Percentiles rank a stretch among this genome's conserved stretches.
Conservation (phyloP, 2,888 invertebrate species). For the Metellina segmentata region DNA sequence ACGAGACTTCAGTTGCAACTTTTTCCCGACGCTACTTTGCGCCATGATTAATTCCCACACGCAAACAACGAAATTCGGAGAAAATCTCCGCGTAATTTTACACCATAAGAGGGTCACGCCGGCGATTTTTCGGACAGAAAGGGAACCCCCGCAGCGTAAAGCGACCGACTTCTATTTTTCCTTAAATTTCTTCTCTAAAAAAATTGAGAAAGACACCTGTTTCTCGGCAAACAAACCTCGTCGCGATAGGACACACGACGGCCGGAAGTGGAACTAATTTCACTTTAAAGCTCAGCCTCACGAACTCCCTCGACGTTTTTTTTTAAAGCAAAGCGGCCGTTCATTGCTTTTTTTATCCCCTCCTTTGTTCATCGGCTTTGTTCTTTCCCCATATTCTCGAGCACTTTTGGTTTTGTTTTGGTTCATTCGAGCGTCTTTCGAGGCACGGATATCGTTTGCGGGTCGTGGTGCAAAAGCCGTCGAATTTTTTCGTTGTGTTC, state of each 20-base stretch:
- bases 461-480: conserved; percentile 3
- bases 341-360: background rate
- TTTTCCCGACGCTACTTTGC: conserved; percentile 11
- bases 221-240: background rate
- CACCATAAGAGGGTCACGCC: background rate
- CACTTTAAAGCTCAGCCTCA: conserved; percentile 31
- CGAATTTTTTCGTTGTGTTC: conserved; percentile 8
- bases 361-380: background rate
- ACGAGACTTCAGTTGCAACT: background rate
- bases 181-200: background rate
- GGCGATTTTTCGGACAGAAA: background rate
- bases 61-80: conserved; percentile 19
- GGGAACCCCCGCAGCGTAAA: conserved; percentile 1
- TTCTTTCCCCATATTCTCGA: conserved; percentile 4
- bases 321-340: background rate
- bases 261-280: conserved; percentile 74
- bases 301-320: conserved; percentile 3
- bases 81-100: conserved; percentile 7
- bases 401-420: background rate
- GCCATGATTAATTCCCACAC: conserved; percentile 33
- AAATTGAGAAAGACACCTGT: conserved; percentile 49
- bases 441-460: conserved; percentile 8
- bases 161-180: background rate
- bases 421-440: background rate
- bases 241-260: conserved; percentile 51